phyloP scores from a whole-genome alignment of 2,113 vertebrate genomes.

The Gadus macrocephalus region DNA sequence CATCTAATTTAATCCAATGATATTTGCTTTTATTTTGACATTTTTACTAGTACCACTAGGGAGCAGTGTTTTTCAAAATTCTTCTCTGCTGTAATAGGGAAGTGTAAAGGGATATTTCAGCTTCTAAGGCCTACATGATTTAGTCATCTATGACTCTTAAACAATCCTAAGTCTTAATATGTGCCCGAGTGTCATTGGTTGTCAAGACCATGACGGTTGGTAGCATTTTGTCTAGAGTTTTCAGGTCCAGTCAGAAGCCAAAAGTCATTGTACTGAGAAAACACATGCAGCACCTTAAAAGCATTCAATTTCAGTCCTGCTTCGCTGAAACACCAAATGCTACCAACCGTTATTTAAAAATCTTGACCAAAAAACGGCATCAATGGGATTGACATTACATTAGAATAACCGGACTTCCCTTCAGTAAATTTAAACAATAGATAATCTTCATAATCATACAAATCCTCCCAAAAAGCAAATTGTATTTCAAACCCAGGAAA shows the following conservation, averaged over 20 bases:
- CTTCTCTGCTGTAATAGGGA: conserved; percentile 9
- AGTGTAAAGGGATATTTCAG: conserved; percentile 56
- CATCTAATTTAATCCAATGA: conserved; percentile 65
- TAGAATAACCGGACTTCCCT: conserved; percentile 24
- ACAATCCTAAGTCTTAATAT: conserved; percentile 28
- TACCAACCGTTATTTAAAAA: neutral
- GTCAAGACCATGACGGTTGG: neutral
- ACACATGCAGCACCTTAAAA: conserved; percentile 9
- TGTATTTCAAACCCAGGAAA: conserved; percentile 39
- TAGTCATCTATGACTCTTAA: conserved; percentile 28
- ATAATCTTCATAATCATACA: too few species aligned
- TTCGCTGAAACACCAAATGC: neutral
- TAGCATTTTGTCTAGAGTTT: neutral
- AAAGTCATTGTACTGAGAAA: conserved; percentile 5
- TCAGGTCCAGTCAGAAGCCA: neutral
- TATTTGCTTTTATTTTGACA: conserved; percentile 49
- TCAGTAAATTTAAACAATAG: too few species aligned
- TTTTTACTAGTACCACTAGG: conserved; percentile 55
- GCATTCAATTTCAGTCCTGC: neutral
- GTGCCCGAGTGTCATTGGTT: conserved; percentile 6
- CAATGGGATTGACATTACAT: conserved; percentile 28
- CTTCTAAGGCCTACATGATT: conserved; percentile 45
- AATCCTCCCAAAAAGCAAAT: conserved; percentile 25
- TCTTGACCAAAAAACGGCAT: neutral
- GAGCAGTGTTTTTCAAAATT: conserved; percentile 57